A percentile compares a stretch with the other conserved stretches of the same genome.
phyloP scores from a whole-genome alignment of 1,140 invertebrate species.

The Drosophila simulans region DNA sequence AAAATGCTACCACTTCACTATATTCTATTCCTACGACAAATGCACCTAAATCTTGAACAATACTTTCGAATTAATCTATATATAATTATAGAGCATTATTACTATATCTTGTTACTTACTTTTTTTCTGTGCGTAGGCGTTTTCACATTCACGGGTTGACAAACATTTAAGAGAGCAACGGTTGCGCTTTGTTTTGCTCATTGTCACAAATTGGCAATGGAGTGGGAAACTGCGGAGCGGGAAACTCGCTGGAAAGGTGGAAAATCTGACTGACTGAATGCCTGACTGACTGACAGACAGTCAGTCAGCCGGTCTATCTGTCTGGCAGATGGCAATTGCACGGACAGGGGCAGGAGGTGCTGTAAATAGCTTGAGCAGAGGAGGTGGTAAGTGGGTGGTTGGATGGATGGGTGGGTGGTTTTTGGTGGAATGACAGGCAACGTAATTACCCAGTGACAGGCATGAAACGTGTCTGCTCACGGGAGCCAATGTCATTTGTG shows the following conservation, averaged over 20 bases:
- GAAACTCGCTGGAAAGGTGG: slow-evolving; percentile 23
- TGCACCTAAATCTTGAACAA: too few relatives aligned
- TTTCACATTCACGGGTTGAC: slow-evolving; percentile 51
- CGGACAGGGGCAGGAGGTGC: neutral
- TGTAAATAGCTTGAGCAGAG: too few relatives aligned
- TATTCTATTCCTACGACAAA: too few relatives aligned
- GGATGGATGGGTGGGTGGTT: neutral
- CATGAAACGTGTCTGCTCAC: slow-evolving; percentile 54
- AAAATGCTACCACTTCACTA: too few relatives aligned
- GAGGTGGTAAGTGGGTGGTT: neutral
- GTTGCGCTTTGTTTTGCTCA: slow-evolving; percentile 69
- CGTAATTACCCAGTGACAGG: slow-evolving; percentile 56
- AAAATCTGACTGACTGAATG: slow-evolving; percentile 39
- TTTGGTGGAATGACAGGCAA: slow-evolving; percentile 40
- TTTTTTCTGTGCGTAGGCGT: slow-evolving; percentile 16
- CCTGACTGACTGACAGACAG: neutral
- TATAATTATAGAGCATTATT: too few relatives aligned
- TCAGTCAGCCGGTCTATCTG: neutral
- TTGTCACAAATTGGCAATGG: slow-evolving; percentile 53
- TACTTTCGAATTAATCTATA: too few relatives aligned
- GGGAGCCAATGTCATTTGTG: slow-evolving; percentile 55
- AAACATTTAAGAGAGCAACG: slow-evolving; percentile 74
- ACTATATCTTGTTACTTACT: neutral
- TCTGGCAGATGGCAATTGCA: slow-evolving; percentile 17
- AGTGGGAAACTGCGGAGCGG: slow-evolving; percentile 16